phyloP scores from a whole-genome alignment of 2,797 vertebrate genomes.

The Propithecus perrieri region DNA sequence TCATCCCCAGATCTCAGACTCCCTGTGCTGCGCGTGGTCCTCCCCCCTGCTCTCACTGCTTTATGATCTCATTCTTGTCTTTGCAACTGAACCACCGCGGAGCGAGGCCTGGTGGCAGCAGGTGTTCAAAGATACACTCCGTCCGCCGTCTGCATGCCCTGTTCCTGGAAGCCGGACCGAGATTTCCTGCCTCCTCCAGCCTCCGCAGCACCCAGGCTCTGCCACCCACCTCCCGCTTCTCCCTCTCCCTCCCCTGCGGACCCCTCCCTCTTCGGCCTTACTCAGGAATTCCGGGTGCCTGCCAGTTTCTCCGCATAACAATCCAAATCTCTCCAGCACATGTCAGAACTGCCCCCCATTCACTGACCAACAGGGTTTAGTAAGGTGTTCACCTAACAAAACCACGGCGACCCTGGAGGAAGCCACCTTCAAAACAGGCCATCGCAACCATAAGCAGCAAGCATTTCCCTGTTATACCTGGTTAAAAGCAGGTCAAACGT shows the following conservation, averaged over 20 bases:
- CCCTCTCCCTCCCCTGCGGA: not conserved
- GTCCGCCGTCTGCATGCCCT: not conserved
- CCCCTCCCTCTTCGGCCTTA: rapidly evolving
- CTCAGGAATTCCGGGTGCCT: not conserved
- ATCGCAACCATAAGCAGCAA: not conserved
- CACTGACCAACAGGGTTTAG: not conserved
- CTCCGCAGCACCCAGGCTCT: too few species aligned
- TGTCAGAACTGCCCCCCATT: rapidly evolving
- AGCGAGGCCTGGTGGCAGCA: not conserved
- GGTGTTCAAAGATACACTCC: not conserved
- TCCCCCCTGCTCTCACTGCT: not conserved
- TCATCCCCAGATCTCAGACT: not conserved
- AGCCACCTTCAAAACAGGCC: too few species aligned
- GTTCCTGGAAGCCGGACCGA: not conserved
- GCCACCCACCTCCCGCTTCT: not conserved
- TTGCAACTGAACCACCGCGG: not conserved
- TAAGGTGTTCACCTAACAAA: too few species aligned
- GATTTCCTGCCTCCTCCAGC: too few species aligned
- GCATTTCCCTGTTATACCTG: too few species aligned
- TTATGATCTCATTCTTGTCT: too few species aligned
- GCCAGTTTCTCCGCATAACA: not conserved
- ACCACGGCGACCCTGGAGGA: not conserved
- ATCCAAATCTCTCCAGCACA: not conserved
- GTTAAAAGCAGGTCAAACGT: not conserved
- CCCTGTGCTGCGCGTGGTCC: rapidly evolving